Conservation (phyloP, 2,113 vertebrate genomes). For the Catharus minimus region DNA sequence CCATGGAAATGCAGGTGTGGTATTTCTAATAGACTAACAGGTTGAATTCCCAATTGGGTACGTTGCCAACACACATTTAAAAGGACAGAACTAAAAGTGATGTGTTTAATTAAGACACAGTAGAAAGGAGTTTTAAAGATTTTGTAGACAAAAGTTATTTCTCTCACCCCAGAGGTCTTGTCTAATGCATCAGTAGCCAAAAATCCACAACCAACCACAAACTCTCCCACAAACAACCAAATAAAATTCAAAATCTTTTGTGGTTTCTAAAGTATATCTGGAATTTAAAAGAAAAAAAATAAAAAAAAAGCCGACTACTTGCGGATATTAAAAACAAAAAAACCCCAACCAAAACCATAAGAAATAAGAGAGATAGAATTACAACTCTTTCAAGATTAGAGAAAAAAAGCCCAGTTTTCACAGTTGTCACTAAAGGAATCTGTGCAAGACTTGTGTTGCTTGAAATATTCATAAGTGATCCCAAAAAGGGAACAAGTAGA, state of each 20-base stretch:
- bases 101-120: neutral
- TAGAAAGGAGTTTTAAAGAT: neutral
- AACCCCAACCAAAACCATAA: neutral
- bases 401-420: neutral
- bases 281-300: neutral
- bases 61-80: neutral
- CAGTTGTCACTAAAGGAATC: neutral
- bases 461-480: neutral
- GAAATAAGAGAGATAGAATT: neutral
- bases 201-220: accelerated
- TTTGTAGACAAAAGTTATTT: neutral
- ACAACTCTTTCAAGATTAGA: neutral
- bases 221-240: neutral
- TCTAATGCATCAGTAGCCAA: neutral
- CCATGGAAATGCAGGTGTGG: neutral
- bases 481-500: neutral
- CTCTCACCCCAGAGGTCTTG: neutral
- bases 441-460: neutral
- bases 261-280: neutral
- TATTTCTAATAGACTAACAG: neutral
- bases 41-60: neutral
- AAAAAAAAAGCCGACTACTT: neutral
- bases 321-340: neutral
- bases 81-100: neutral
- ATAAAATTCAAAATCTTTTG: neutral